phyloP scores from a whole-genome alignment of 2,113 vertebrate genomes.

The Apaloderma vittatum region DNA sequence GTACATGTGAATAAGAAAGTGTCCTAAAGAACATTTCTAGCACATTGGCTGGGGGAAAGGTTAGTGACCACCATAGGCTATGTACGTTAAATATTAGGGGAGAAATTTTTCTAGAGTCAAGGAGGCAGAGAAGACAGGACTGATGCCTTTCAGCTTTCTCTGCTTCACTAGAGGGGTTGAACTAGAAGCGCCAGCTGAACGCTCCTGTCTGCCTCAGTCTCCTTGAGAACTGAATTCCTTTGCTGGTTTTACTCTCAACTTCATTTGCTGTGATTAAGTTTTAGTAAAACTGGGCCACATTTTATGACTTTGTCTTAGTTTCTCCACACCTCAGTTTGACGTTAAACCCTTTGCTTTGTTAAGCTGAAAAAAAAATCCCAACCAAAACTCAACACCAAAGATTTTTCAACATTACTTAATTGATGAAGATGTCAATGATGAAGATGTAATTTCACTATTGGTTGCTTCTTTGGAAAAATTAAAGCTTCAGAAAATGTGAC shows the following conservation, averaged over 20 bases:
- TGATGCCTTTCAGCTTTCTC: not conserved
- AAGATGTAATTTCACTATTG: not conserved
- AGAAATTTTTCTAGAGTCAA: not conserved
- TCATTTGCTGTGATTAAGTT: not conserved
- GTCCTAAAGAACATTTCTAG: not conserved
- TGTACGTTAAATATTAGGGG: not conserved
- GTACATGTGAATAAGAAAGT: not conserved
- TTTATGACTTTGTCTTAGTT: not conserved
- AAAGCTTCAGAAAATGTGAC: not conserved
- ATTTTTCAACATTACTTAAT: not conserved
- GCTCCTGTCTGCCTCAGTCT: not conserved
- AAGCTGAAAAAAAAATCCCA: not conserved
- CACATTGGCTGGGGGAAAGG: not conserved
- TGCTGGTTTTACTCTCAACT: not conserved
- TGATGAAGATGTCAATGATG: not conserved
- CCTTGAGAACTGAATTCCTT: not conserved
- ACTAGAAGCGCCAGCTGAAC: fast-evolving
- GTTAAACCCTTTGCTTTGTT: not conserved
- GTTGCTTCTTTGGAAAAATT: not conserved
- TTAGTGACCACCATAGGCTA: not conserved
- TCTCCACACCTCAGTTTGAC: not conserved
- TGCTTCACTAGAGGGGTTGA: not conserved
- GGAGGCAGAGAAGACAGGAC: not conserved
- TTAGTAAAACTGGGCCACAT: not conserved
- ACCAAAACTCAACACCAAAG: not conserved